These are phyloP conservation scores for Pardosa pseudoannulata DNA, from an alignment of 2,888 invertebrate genomes.

Conservation along the genomic window DNA sequence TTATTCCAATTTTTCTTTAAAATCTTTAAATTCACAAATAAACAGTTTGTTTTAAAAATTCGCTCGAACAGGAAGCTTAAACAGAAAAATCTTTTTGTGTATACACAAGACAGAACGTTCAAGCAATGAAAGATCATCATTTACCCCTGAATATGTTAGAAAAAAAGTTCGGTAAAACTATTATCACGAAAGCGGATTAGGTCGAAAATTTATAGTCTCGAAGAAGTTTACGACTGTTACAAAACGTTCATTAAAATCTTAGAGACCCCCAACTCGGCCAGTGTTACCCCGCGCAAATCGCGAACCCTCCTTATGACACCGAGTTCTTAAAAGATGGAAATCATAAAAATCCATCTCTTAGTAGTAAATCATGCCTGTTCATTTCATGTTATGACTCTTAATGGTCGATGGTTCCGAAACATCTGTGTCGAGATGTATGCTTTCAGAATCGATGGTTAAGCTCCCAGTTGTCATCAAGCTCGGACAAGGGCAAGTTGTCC, in stretches of 20 bases:
- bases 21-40: too few species aligned
- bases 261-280: slow-evolving; percentile 37
- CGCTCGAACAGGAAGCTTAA: too few species aligned
- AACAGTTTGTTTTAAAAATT: too few species aligned
- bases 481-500: slow-evolving; percentile 52
- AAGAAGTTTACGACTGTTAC: slow-evolving; percentile 60
- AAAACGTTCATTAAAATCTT: slow-evolving; percentile 64
- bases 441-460: background rate
- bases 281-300: slow-evolving; percentile 37
- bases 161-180: slow-evolving; percentile 42
- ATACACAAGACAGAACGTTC: too few species aligned
- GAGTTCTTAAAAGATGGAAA: slow-evolving; percentile 49
- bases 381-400: slow-evolving; percentile 33
- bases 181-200: slow-evolving; percentile 68
- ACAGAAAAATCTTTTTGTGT: too few species aligned
- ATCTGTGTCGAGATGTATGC: slow-evolving; percentile 7
- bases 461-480: slow-evolving; percentile 31
- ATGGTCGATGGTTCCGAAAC: slow-evolving; percentile 10
- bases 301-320: slow-evolving; percentile 24
- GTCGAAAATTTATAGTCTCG: slow-evolving; percentile 56
- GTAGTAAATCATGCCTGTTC: slow-evolving; percentile 55
- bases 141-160: background rate
- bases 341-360: slow-evolving; percentile 50
- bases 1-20: too few species aligned
- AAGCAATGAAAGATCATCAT: background rate